These are phyloP conservation scores for Diaprepes abbreviatus DNA, from an alignment of 2,888 invertebrate genomes.

Conservation along the genomic window DNA sequence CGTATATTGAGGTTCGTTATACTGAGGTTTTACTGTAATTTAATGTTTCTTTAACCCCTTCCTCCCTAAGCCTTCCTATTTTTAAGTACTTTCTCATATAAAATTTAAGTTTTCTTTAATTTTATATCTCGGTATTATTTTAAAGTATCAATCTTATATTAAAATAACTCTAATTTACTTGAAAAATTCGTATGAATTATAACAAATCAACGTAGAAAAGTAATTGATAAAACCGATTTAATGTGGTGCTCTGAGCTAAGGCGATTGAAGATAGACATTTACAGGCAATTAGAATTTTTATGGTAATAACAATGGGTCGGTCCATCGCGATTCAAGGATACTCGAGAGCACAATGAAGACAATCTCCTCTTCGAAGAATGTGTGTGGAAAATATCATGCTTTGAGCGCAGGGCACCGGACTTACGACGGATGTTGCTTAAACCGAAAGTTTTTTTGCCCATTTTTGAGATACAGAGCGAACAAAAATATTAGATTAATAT, in stretches of 20 bases:
- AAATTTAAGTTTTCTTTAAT: no score
- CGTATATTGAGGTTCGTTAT: no score
- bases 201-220: conserved; percentile 13
- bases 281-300: conserved; percentile 41
- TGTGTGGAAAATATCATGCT: conserved; percentile 35
- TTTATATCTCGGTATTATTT: no score
- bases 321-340: conserved; percentile 39
- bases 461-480: no score
- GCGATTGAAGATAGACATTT: conserved; percentile 31
- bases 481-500: no score
- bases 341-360: conserved; percentile 30
- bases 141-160: no score
- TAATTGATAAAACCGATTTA: conserved; percentile 7
- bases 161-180: no score
- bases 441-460: not conserved
- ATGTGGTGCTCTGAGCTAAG: conserved; percentile 5
- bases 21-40: no score
- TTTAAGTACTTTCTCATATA: no score
- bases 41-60: no score
- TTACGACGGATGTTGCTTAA: conserved; percentile 23
- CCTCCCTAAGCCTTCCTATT: no score
- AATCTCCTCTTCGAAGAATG: conserved; percentile 35
- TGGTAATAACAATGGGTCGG: conserved; percentile 42
- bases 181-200: not conserved
- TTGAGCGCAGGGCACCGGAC: conserved; percentile 5